Conservation (phyloP, 2,113 vertebrate species). For the Macrotis lagotis region DNA sequence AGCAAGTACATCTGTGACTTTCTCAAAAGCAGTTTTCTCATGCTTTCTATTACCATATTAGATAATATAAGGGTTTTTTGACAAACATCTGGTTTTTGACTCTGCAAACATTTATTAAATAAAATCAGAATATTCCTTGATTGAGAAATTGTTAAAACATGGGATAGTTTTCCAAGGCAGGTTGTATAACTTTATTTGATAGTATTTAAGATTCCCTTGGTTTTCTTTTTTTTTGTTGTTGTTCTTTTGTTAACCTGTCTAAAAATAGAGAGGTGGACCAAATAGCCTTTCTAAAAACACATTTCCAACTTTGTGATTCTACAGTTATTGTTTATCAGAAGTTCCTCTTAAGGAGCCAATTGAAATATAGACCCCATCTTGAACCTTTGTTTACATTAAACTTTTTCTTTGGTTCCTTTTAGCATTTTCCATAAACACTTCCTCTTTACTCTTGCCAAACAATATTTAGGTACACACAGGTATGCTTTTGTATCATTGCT, state of each 20-base stretch:
- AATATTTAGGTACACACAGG: neutral
- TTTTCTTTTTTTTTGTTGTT: neutral
- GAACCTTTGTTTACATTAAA: conserved; percentile 9
- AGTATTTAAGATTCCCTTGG: neutral
- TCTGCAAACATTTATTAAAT: conserved; percentile 1
- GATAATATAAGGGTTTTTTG: neutral
- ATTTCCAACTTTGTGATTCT: conserved; percentile 18
- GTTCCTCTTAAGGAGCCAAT: neutral
- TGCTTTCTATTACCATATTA: neutral
- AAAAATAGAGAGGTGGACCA: neutral
- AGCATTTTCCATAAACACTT: neutral
- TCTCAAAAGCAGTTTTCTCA: neutral
- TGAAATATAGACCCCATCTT: conserved; percentile 9
- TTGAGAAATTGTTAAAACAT: neutral
- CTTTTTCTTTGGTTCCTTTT: conserved; percentile 5
- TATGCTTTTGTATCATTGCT: neutral
- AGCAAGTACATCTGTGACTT: neutral
- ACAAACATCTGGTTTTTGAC: neutral
- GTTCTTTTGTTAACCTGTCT: neutral
- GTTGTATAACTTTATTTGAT: neutral
- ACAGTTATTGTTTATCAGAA: neutral
- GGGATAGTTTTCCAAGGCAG: conserved; percentile 6
- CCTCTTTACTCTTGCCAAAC: neutral
- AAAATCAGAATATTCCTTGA: conserved; percentile 19
- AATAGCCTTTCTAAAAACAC: conserved; percentile 8